Evolutionary conservation across 2,888 invertebrate genomes (phyloP), one percentile per base, ranked within the genome.

Genomic region (Pollenia amentaria): DNA sequence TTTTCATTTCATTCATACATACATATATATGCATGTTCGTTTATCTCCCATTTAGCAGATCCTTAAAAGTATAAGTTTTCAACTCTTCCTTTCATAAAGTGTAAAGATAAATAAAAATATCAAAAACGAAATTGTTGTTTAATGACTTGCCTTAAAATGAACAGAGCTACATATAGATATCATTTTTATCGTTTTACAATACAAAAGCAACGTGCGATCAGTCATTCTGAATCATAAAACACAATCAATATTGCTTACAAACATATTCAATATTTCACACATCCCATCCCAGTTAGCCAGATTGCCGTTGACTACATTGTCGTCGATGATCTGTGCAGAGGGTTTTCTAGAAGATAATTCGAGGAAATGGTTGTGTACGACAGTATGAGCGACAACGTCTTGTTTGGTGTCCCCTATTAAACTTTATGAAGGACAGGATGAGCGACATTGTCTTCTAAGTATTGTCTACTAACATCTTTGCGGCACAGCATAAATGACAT

Each of bases 1-100:
- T 81, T 72, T 73, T 72, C 64, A 46, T 65, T 70, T 44, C 40
- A 79, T 42, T 62, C 51, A 38, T 8, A 72, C 29, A 18, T 44
- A 14, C 10, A 53, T 29, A 29, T 4, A 29, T 29, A 29, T 3
- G 3, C 4, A 29, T 29, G 29, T 29, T 0, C 29, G 6, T 6
- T 29, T 29, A 29, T 29, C 21, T 9, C 57, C 12, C 16, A 60
- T 40, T 42, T 18, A 16, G 14, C 62, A 62, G 57, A 44, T 29
- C 21, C 38, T 21, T 42, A 44, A 65, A 65, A 44, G 44, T 21
- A 65, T 21, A n/a, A 2, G 6, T 11, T 14, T 12, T 44, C 18
- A 18, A 55, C 48, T 57, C 46, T 4, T 40, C 2, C 16, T 10
- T 10, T 62, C 40, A 3, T 40, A 0, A 16, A 62, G 3, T 16